phyloP scores from a whole-genome alignment of 2,888 invertebrate genomes.

The Lepidocyrtinus sp. region DNA sequence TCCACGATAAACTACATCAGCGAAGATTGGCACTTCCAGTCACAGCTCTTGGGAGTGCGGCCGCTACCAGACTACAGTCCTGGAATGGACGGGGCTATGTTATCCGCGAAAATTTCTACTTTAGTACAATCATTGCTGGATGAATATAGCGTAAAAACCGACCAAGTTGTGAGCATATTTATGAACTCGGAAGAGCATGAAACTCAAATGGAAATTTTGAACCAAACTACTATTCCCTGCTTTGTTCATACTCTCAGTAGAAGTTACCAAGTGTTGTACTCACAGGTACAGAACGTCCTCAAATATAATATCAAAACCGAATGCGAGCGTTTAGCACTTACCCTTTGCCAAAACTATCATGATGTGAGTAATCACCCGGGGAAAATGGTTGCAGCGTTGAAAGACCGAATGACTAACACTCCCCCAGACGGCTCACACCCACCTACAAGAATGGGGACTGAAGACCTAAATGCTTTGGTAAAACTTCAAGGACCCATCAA shows the following conservation, averaged over 20 bases:
- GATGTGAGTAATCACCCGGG: conserved; percentile 50
- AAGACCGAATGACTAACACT: neutral
- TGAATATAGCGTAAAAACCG: conserved; percentile 19
- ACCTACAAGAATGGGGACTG: neutral
- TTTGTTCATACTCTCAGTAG: conserved; percentile 6
- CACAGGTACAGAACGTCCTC: neutral
- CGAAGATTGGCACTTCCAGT: conserved; percentile 16
- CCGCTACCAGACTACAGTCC: neutral
- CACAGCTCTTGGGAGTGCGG: conserved; percentile 25
- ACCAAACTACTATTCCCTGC: conserved; percentile 19
- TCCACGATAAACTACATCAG: conserved; percentile 19
- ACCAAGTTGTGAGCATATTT: neutral
- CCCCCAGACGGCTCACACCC: neutral
- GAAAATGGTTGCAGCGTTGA: conserved; percentile 18
- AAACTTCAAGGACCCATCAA: conserved; percentile 51
- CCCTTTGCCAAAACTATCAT: conserved; percentile 25
- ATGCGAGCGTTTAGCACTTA: too few species aligned
- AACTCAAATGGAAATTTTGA: neutral
- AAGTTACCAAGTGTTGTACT: conserved; percentile 21
- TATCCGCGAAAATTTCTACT: conserved; percentile 4
- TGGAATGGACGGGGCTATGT: neutral
- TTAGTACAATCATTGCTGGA: neutral
- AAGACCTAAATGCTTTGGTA: conserved; percentile 16
- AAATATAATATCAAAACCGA: neutral
- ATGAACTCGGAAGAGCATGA: neutral